A percentile compares a stretch with the other conserved stretches of the same genome.
phyloP scores from a whole-genome alignment of 2,113 vertebrate genomes.

The Ciconia boyciana region DNA sequence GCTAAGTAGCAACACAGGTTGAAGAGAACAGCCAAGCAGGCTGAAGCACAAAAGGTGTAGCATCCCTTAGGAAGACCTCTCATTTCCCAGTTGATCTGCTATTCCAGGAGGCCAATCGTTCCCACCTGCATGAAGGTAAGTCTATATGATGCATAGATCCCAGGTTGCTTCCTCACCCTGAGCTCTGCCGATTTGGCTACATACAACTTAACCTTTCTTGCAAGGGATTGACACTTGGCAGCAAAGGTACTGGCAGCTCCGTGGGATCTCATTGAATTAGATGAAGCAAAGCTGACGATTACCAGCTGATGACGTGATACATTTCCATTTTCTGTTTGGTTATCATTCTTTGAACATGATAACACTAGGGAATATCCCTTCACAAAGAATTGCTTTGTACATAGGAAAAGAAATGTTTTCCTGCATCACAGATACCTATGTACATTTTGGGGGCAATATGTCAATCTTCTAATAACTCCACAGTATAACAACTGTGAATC shows the following conservation, averaged over 20 bases:
- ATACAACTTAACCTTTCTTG: background rate
- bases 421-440: background rate
- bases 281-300: background rate
- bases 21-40: background rate
- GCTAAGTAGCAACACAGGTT: background rate
- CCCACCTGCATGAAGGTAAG: background rate
- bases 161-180: background rate
- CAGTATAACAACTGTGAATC: background rate
- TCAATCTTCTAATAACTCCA: background rate
- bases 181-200: background rate
- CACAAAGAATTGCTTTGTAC: background rate
- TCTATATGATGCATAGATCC: background rate
- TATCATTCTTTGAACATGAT: background rate
- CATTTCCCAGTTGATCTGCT: background rate
- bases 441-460: background rate
- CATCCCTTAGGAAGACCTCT: background rate
- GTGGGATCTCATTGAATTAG: accelerated
- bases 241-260: background rate
- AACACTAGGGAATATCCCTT: background rate
- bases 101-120: background rate
- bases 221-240: background rate
- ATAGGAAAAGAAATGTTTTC: background rate
- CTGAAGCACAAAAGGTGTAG: background rate
- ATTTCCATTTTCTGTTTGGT: background rate
- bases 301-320: background rate